Evolutionary conservation across 2,113 vertebrate species (phyloP).

Genomic region (Vulpes vulpes): DNA sequence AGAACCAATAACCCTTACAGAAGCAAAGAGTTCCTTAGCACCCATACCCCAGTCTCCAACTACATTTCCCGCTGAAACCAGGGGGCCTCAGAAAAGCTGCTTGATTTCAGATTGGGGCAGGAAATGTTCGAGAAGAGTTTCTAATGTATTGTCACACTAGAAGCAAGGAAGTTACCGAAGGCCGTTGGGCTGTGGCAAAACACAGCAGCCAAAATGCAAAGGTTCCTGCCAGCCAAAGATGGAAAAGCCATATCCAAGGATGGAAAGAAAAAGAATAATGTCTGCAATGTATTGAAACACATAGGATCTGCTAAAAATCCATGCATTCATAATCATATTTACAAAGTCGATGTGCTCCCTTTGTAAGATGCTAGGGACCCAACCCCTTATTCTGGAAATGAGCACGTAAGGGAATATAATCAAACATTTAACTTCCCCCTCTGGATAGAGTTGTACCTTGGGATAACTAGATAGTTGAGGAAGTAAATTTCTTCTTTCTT

Average conservation of each 20-base stretch:
- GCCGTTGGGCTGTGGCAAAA: not conserved
- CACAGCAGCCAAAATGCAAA: not conserved
- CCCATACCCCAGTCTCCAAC: fast-evolving
- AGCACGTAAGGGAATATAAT: not conserved
- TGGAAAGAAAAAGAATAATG: not conserved
- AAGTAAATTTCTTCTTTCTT: not conserved
- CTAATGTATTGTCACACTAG: not conserved
- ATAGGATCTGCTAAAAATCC: not conserved
- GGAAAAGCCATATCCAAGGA: not conserved
- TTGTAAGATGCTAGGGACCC: not conserved
- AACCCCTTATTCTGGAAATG: not conserved
- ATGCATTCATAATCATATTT: not conserved
- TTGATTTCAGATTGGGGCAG: not conserved
- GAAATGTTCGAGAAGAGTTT: not conserved
- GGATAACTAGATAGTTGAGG: not conserved
- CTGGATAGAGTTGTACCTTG: not conserved
- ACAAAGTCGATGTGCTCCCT: not conserved
- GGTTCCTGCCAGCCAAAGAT: not conserved
- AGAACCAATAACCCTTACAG: not conserved
- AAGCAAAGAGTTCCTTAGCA: not conserved
- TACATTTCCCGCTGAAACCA: not conserved
- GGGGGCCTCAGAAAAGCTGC: not conserved
- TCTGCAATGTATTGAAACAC: not conserved
- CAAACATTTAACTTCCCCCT: not conserved
- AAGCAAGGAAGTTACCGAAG: not conserved